Percentiles rank a stretch among this genome's conserved stretches.
These are phyloP conservation scores for Brachyhypopomus occidentalis DNA, from an alignment of 2,113 vertebrate species.

Conservation along the genomic window DNA sequence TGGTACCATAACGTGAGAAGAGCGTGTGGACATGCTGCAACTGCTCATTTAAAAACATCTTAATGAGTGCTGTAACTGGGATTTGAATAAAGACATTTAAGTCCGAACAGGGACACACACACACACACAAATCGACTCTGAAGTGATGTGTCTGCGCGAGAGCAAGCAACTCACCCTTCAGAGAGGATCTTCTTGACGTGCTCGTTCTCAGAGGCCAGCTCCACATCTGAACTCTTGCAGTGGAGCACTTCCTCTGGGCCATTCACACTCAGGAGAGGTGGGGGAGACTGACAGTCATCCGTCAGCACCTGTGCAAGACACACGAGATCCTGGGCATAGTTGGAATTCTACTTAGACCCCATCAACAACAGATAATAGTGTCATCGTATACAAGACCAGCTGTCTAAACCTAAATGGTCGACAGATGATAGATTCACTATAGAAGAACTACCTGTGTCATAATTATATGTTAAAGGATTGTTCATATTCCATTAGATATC, in stretches of 20 bases:
- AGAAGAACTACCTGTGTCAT: no score
- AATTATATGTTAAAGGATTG: no score
- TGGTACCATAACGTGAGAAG: neutral
- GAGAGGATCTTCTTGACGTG: conserved; percentile 93
- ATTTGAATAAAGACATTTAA: no score
- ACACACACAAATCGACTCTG: neutral
- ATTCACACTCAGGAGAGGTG: conserved; percentile 77
- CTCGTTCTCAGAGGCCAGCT: conserved; percentile 83
- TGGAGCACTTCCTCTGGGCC: conserved; percentile 88
- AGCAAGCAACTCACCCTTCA: conserved; percentile 77
- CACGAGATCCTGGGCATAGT: neutral
- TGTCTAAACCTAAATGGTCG: no score
- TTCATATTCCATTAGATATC: no score
- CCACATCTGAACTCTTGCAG: conserved; percentile 89
- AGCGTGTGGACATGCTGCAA: neutral
- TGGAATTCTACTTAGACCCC: neutral
- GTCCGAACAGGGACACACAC: no score
- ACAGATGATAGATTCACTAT: no score
- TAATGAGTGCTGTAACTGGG: no score
- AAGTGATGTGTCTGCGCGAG: neutral
- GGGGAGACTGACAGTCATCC: conserved; percentile 72
- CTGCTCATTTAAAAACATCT: neutral
- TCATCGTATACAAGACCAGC: no score
- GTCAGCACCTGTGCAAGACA: conserved; percentile 64
- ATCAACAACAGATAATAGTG: no score